Evolutionary conservation across 2,113 vertebrate species (phyloP).

Genomic region (Crocuta crocuta): DNA sequence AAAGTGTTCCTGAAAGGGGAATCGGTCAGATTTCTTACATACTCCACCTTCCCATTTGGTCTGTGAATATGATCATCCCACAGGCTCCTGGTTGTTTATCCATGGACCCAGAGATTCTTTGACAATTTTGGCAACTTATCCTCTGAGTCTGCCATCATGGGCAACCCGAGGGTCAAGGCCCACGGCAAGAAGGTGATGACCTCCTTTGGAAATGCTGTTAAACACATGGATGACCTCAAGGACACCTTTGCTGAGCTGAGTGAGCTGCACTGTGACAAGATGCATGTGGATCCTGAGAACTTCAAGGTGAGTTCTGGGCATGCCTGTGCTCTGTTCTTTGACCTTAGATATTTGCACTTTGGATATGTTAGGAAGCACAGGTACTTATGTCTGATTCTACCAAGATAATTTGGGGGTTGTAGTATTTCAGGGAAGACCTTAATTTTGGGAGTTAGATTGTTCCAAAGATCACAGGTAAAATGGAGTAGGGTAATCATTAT

Average conservation of each 20-base stretch:
- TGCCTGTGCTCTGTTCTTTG: not conserved
- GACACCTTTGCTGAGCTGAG: conserved; percentile 87
- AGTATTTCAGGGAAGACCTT: not conserved
- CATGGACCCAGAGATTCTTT: conserved; percentile 89
- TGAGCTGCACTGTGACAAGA: conserved; percentile 90
- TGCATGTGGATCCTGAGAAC: conserved; percentile 92
- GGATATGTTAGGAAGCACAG: not conserved
- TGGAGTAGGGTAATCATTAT: not conserved
- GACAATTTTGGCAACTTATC: conserved; percentile 88
- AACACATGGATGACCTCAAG: conserved; percentile 91
- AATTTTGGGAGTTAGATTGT: not conserved
- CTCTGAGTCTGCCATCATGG: conserved; percentile 80
- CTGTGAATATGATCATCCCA: not conserved
- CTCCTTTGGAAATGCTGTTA: conserved; percentile 87
- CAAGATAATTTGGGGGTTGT: not conserved
- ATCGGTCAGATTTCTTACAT: not conserved
- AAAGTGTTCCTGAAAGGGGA: not conserved
- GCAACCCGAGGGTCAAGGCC: conserved; percentile 85
- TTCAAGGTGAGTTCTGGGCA: conserved; percentile 76
- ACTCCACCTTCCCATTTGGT: accelerated
- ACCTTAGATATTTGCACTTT: not conserved
- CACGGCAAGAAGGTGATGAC: conserved; percentile 89
- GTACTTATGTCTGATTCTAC: not conserved
- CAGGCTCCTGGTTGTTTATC: conserved; percentile 89
- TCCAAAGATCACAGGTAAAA: not conserved